Evolutionary conservation across 1,140 invertebrate species (phyloP).

Genomic region (Adelges cooleyi): DNA sequence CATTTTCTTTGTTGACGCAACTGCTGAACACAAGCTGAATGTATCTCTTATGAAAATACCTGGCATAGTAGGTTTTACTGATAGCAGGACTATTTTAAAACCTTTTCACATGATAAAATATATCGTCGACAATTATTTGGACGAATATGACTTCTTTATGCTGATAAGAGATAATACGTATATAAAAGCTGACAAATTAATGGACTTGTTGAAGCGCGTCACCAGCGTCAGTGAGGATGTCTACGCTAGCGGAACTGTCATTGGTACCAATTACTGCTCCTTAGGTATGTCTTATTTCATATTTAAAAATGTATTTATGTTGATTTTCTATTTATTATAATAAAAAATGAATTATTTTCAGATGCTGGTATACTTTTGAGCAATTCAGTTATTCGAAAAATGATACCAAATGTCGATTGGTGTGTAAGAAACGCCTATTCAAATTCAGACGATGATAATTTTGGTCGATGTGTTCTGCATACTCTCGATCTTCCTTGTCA

Average conservation of each 20-base stretch:
- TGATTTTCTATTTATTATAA: neutral
- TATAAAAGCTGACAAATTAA: slow-evolving; percentile 58
- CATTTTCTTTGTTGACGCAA: slow-evolving; percentile 60
- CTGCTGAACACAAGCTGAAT: slow-evolving; percentile 50
- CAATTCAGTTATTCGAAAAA: slow-evolving; percentile 59
- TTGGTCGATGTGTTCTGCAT: slow-evolving; percentile 68
- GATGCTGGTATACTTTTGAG: slow-evolving; percentile 63
- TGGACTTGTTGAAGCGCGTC: slow-evolving; percentile 56
- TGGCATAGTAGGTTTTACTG: slow-evolving; percentile 69
- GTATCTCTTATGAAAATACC: slow-evolving; percentile 47
- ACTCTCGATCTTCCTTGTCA: slow-evolving; percentile 51
- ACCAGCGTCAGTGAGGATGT: slow-evolving; percentile 72
- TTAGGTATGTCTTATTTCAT: slow-evolving; percentile 43
- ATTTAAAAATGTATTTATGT: neutral
- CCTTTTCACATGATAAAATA: slow-evolving; percentile 81
- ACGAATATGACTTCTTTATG: slow-evolving; percentile 84
- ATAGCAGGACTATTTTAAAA: slow-evolving; percentile 56
- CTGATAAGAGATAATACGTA: slow-evolving; percentile 70
- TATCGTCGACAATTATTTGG: slow-evolving; percentile 72
- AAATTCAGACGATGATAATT: slow-evolving; percentile 63
- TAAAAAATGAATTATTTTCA: slow-evolving; percentile 35
- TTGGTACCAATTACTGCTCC: slow-evolving; percentile 48
- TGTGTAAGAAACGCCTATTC: slow-evolving; percentile 73
- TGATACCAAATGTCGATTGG: slow-evolving; percentile 65
- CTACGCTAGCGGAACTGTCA: slow-evolving; percentile 50